These are phyloP conservation scores for Lasius platythorax DNA, from an alignment of 2,888 invertebrate genomes.

Conservation along the genomic window DNA sequence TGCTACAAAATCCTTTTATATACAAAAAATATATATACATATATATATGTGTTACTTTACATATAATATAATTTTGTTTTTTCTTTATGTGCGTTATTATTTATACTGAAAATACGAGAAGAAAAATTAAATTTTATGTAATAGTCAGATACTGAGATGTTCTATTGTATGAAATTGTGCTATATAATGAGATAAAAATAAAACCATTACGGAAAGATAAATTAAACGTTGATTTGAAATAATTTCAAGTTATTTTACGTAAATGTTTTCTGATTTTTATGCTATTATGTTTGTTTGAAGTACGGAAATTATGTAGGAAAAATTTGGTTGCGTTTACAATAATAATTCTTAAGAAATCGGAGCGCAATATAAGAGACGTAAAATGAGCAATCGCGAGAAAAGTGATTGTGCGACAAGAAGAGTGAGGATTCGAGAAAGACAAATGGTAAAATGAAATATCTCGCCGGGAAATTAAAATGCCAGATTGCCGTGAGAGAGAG, in stretches of 20 bases:
- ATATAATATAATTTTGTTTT: background rate
- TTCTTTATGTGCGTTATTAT: background rate
- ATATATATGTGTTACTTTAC: background rate
- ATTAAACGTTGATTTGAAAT: background rate
- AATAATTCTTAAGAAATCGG: background rate
- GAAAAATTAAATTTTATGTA: background rate
- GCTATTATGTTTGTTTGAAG: background rate
- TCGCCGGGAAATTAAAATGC: constrained; percentile 78
- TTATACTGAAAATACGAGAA: background rate
- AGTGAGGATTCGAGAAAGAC: background rate
- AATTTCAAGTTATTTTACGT: background rate
- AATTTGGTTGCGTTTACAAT: background rate
- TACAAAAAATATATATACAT: background rate
- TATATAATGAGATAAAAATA: background rate
- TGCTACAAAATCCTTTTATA: background rate
- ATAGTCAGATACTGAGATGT: too few species aligned
- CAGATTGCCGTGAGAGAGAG: constrained; percentile 47
- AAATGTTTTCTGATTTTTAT: background rate
- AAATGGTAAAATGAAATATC: constrained; percentile 74
- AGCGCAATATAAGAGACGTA: background rate
- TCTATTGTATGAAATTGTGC: background rate
- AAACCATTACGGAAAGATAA: background rate
- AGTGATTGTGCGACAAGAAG: background rate
- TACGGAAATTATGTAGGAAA: background rate
- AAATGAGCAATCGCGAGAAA: background rate